Conservation (phyloP, 2,888 invertebrate species). For the Cheilosia pagana region DNA sequence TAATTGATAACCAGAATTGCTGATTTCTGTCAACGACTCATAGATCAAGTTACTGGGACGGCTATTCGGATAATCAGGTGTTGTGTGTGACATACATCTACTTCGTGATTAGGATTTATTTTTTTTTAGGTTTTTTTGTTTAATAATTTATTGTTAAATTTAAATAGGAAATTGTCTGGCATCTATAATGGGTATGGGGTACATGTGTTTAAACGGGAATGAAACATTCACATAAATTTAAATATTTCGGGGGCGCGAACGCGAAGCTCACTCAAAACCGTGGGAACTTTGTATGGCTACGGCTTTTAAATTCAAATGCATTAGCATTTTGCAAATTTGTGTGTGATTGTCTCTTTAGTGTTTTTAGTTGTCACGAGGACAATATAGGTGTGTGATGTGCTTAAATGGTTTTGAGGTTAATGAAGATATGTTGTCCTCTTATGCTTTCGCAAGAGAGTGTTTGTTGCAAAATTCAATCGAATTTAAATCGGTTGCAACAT, state of each 20-base stretch:
- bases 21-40: conserved; percentile 3
- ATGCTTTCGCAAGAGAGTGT: too few relatives aligned
- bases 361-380: too few relatives aligned
- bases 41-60: conserved; percentile 11
- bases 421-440: too few relatives aligned
- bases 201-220: conserved; percentile 21
- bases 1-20: conserved; percentile 14
- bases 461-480: too few relatives aligned
- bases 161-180: conserved; percentile 28
- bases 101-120: neutral
- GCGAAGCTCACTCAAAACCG: conserved; percentile 32
- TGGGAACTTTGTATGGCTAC: conserved; percentile 33
- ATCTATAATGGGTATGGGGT: neutral
- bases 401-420: neutral
- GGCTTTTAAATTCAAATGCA: conserved; percentile 14
- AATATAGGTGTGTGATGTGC: neutral
- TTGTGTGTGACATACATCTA: conserved; percentile 20
- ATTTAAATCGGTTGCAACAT: too few relatives aligned
- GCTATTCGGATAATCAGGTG: conserved; percentile 15
- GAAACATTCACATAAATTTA: conserved; percentile 35
- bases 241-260: conserved; percentile 52
- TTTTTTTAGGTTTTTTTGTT: neutral
- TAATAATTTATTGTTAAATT: conserved; percentile 46
- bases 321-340: conserved; percentile 50
- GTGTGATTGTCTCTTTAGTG: neutral